A percentile compares a stretch with the other conserved stretches of the same genome.
phyloP scores from a whole-genome alignment of 2,797 vertebrate genomes.

The Coregonus suidteri region DNA sequence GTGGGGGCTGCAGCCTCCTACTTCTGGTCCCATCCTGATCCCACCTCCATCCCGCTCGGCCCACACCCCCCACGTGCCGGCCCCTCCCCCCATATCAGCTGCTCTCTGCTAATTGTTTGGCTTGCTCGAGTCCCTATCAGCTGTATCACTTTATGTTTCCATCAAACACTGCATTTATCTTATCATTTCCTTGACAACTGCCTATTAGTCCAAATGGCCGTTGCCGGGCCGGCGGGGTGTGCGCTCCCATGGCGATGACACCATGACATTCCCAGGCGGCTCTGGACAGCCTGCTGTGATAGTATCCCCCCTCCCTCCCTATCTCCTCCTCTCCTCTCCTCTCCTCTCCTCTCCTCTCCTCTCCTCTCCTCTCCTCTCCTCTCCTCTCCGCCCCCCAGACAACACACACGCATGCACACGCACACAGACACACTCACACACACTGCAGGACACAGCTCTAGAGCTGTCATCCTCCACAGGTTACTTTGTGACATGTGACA shows the following conservation, averaged over 20 bases:
- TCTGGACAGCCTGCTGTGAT: slow-evolving; percentile 62
- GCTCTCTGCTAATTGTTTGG: slow-evolving; percentile 70
- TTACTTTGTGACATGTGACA: too few relatives aligned
- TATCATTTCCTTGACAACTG: slow-evolving; percentile 79
- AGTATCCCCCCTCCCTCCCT: slow-evolving; percentile 26
- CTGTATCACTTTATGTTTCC: slow-evolving; percentile 72
- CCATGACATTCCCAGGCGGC: slow-evolving; percentile 73
- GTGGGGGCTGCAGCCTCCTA: background rate
- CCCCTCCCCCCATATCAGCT: slow-evolving; percentile 36
- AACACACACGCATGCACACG: too few relatives aligned
- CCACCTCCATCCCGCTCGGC: background rate
- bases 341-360: slow-evolving; percentile 29
- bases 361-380: slow-evolving; percentile 30
- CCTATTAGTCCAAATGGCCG: slow-evolving; percentile 74
- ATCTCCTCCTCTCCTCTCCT: slow-evolving; percentile 33
- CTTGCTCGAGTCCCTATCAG: slow-evolving; percentile 66
- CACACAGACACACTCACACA: too few relatives aligned
- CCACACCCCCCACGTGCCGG: slow-evolving; percentile 6
- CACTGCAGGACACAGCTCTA: slow-evolving; percentile 4
- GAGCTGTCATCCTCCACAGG: too few relatives aligned
- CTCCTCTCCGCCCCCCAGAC: background rate
- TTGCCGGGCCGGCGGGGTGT: background rate
- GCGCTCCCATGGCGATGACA: slow-evolving; percentile 74
- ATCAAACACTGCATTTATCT: slow-evolving; percentile 77
- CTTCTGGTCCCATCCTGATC: background rate